These are phyloP conservation scores for Caracal caracal DNA, from an alignment of 2,113 vertebrate species.

Conservation along the genomic window DNA sequence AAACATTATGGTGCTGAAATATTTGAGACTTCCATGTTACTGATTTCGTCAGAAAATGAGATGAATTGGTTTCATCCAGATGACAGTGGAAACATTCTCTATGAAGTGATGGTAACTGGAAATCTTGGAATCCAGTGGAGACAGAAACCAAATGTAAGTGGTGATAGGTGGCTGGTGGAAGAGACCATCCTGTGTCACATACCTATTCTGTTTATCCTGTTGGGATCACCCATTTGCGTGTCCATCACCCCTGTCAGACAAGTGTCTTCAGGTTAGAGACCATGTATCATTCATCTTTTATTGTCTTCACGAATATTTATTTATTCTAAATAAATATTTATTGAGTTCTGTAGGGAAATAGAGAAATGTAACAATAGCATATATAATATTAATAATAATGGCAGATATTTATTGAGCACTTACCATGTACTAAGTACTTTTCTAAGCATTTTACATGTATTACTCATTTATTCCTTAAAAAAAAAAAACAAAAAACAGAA, in stretches of 20 bases:
- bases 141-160: conserved; percentile 89
- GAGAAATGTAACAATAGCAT: background rate
- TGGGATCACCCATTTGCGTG: background rate
- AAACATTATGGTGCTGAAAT: conserved; percentile 92
- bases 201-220: background rate
- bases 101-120: conserved; percentile 93
- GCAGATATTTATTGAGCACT: background rate
- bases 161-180: rapidly evolving
- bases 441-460: background rate
- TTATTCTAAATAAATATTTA: background rate
- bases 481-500: background rate
- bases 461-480: background rate
- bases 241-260: rapidly evolving
- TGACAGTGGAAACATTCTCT: conserved; percentile 66
- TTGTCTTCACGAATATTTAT: background rate
- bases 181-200: rapidly evolving
- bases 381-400: background rate
- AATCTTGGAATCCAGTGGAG: conserved; percentile 95
- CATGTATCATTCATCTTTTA: background rate
- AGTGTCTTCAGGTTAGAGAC: background rate
- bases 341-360: background rate
- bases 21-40: conserved; percentile 86
- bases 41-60: conserved; percentile 92
- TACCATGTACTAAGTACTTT: background rate
- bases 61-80: conserved; percentile 69